These are phyloP conservation scores for Colossoma macropomum DNA, from an alignment of 2,113 vertebrate genomes.

Conservation along the genomic window DNA sequence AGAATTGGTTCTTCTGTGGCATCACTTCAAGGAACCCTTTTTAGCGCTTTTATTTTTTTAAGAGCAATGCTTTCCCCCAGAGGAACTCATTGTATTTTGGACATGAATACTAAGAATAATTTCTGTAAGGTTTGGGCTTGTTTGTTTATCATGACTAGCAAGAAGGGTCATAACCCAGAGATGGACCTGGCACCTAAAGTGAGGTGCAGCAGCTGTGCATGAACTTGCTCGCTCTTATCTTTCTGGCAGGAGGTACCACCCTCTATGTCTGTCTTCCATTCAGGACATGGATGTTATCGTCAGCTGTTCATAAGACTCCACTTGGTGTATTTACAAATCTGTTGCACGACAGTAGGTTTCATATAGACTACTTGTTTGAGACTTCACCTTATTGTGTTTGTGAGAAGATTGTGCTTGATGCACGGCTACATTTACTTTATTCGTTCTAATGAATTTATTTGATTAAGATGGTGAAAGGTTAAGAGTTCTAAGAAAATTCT, in stretches of 20 bases:
- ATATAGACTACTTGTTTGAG: background rate
- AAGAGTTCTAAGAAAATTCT: background rate
- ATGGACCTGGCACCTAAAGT: background rate
- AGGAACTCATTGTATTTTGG: background rate
- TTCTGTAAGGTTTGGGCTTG: background rate
- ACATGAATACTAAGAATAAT: background rate
- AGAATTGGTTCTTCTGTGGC: too few relatives aligned
- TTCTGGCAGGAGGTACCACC: background rate
- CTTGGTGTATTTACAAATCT: background rate
- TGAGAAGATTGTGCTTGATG: background rate
- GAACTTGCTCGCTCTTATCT: too few relatives aligned
- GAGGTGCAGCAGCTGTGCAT: background rate
- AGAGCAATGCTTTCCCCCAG: background rate
- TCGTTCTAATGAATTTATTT: background rate
- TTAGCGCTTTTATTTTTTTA: background rate
- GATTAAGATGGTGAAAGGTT: background rate
- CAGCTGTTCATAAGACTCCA: background rate
- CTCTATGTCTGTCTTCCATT: constrained; percentile 18
- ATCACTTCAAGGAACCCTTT: too few relatives aligned
- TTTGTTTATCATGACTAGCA: background rate
- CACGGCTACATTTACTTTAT: background rate
- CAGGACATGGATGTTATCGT: constrained; percentile 35
- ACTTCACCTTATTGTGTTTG: background rate
- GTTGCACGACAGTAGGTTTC: background rate
- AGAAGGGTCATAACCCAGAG: background rate